Base-by-base conservation (phyloP, 2,797 vertebrate species). In the Eulemur albifrons region DNA sequence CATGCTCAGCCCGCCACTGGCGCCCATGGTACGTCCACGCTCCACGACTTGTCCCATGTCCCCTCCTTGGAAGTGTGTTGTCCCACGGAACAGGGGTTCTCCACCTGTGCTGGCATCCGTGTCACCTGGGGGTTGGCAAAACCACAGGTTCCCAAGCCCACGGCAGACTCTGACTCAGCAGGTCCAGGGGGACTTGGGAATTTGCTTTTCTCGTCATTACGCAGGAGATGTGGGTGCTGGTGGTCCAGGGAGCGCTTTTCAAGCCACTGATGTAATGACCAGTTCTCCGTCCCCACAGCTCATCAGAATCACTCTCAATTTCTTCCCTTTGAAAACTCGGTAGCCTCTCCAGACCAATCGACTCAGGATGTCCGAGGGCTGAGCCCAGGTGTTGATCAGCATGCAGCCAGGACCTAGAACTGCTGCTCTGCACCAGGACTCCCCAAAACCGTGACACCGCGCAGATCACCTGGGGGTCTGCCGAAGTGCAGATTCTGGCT, bases 391-490 rank as follows among this genome's bases (percentile, higher is more conserved):
- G 40, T 14, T 17, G 18, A 7, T 20, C 32, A 21, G 45, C 23
- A 17, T 43, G 18, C n/a, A 4, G 81, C 73, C 35, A 13, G 77
- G 27, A n/a, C 17, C 40, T n/a, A 17, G 43, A 30, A 23, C 61
- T 0, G 4, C 23, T 12, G 32, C 4, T 38, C 52, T 35, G 25
- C 45, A 35, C 0, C 2, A 48, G 52, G 38, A 30, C 69, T 38
- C 5, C 18, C 21, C n/a, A 32, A 20, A 40, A 18, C 1, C 1
- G 5, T 2, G 7, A 27, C 8, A 0, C n/a, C 11, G 35, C 1
- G 18, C 30, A 48, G 35, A 4, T 8, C 32, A 3, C 65, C 77
- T 30, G 40, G 6, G 32, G 12, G 10, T 1, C 27, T 0, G 0
- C 30, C 21, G 4, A 25, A 14, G 17, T 1, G 27, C 40, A 32